Base-by-base conservation (phyloP, 2,113 vertebrate species). In the Rhinoderma darwinii region DNA sequence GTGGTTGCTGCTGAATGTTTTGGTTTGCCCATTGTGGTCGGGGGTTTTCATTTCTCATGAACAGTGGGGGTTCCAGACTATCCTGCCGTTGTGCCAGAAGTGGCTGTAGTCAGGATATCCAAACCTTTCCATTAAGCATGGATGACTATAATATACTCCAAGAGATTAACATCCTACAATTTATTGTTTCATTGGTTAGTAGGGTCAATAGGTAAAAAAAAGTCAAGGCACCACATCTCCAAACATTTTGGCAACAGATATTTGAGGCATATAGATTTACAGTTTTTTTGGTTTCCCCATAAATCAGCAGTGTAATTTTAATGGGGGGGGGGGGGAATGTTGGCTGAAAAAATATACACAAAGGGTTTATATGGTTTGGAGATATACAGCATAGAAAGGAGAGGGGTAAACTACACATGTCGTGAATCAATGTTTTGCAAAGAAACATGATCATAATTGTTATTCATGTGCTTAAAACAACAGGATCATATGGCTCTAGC, bases 381-480 rank as follows among this genome's bases (percentile, higher is more conserved):
- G 27, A 18, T 77, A 32, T 77, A 35, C 17, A 10, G 43, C 12
- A 76, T 12, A 76, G n/a, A 47, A 47, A 7, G 5, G 3, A 14
- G 4, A 11, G 51, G 12, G 12, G 25, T 35, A 50, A 78, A n/a
- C 54, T 32, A 18, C 4, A 50, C 27, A 30, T 50, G 68, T 72
- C 68, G 39, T 9, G 68, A 70, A 70, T 35, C 66, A 70, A 70
- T 35, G 74, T 50, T 50, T 50, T 47, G 1, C 30, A 15, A 78
- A 78, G 27, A 51, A 78, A 78, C 30, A 78, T 54, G 27, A 78
- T 54, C 75, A 51, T 6, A 78, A 35, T 78, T 54, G 25, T 54
- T 22, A 78, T 78, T 78, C 44, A 50, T 35, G 50, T 4, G 44
- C 30, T 51, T 51, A 51, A 78, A 51, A 78, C n/a, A 50, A 78